Base-by-base conservation (phyloP, 2,113 vertebrate genomes). In the Thomomys bottae region DNA sequence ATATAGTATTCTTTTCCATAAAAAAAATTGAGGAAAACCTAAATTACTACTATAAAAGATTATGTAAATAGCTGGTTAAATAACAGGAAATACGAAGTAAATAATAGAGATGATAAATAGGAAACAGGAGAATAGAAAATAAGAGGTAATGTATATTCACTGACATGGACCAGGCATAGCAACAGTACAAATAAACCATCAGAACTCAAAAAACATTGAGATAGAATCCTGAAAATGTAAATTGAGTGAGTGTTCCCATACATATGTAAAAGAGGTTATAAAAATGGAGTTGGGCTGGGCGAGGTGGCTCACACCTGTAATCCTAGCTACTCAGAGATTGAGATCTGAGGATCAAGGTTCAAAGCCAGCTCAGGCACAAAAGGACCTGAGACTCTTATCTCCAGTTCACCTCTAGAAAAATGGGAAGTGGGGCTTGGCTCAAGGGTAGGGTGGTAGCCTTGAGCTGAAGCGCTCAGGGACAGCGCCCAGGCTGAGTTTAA, bases 1-100 rank as follows among this genome's bases (percentile, higher is more conserved):
- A 82, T 61, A 80, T 15, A 89, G 6, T 87, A 40, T 88, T 87
- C 3, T 73, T 94, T 86, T 88, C 38, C 80, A 84, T 80, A 66
- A 87, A 67, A 89, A 87, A 94, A 87, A 11, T n/a, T 79, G 21
- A 17, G n/a, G 21, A 8, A 88, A 34, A 45, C 14, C 28, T 81
- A 89, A 70, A 87, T 90, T 86, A 92, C 30, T 32, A 36, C 66
- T 84, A 26, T 71, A 88, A 24, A 40, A 70, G 40, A 82, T 68
- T 89, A 36, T 49, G 24, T 73, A 82, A 78, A 61, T 92, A 61
- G 61, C 78, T 78, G 38, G 49, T 59, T 92, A 84, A 92, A 40
- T 54, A 72, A 90, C 57, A 80, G 61, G 30, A 80, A 94, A 68
- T 80, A 64, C 8, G 72, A 38, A 54, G 59, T 3, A 32, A 2